phyloP scores from a whole-genome alignment of 2,113 vertebrate genomes.

The Cyprinodon variegatus region DNA sequence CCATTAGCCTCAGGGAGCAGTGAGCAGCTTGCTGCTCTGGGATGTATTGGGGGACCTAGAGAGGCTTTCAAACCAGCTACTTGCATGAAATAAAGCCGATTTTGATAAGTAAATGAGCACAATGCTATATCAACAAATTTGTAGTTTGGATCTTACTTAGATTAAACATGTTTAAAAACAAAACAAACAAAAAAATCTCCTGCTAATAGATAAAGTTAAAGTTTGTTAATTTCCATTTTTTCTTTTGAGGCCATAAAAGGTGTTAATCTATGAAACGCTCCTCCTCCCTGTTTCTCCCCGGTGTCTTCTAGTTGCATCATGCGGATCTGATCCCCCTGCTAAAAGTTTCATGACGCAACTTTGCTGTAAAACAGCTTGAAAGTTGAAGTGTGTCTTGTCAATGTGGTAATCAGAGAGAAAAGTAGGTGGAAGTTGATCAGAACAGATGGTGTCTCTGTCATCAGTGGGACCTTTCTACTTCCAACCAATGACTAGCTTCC shows the following conservation, averaged over 20 bases:
- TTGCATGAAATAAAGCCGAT: no score
- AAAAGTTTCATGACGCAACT: conserved; percentile 49
- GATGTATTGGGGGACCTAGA: no score
- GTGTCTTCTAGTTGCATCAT: conserved; percentile 52
- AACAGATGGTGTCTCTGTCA: conserved; percentile 6
- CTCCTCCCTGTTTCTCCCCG: background rate
- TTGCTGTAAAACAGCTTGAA: conserved; percentile 17
- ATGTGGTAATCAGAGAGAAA: conserved; percentile 20
- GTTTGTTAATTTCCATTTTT: background rate
- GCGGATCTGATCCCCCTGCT: conserved; percentile 37
- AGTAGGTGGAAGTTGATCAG: conserved; percentile 12
- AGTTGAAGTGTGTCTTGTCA: conserved; percentile 8
- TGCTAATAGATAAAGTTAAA: background rate
- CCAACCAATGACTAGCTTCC: background rate
- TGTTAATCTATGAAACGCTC: background rate
- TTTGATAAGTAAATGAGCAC: no score
- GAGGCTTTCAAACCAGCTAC: no score
- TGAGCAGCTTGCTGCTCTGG: no score
- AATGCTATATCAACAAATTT: no score
- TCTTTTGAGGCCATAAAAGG: background rate
- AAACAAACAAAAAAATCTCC: no score
- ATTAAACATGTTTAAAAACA: no score
- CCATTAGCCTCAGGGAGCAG: no score
- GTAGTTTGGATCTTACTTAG: no score
- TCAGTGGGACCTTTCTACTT: background rate